These are phyloP conservation scores for Ctena decussata DNA, from an alignment of 2,888 invertebrate species.

Conservation along the genomic window DNA sequence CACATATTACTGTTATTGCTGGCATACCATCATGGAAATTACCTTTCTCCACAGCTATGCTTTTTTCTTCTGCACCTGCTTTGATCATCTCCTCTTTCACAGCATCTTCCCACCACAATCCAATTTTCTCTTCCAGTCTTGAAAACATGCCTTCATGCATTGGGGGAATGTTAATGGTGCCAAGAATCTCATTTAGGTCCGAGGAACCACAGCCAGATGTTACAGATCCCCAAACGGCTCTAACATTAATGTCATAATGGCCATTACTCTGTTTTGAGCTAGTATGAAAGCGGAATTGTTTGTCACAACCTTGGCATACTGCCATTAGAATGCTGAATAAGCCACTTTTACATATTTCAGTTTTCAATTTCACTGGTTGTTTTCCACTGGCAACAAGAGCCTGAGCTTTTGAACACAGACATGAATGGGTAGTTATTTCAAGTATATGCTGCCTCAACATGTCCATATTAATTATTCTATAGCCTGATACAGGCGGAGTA, in stretches of 20 bases:
- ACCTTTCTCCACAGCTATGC: constrained; percentile 38
- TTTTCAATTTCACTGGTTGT: not conserved
- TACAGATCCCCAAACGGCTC: constrained; percentile 55
- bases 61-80: constrained; percentile 47
- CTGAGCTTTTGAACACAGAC: not conserved
- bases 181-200: constrained; percentile 40
- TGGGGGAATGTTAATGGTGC: constrained; percentile 39
- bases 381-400: not conserved
- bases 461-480: constrained; percentile 2
- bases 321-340: not conserved
- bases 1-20: constrained; percentile 57
- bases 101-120: constrained; percentile 34
- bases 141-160: constrained; percentile 32
- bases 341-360: not conserved
- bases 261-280: constrained; percentile 19
- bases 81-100: constrained; percentile 25
- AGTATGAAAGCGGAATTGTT: not conserved
- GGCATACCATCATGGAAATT: constrained; percentile 58
- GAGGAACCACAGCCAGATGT: constrained; percentile 45
- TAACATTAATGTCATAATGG: constrained; percentile 49
- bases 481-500: not conserved
- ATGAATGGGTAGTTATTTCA: not conserved
- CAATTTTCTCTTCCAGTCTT: constrained; percentile 26
- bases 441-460: not conserved
- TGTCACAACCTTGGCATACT: constrained; percentile 12